Conservation (phyloP, 2,113 vertebrate genomes). For the Perca fluviatilis region DNA sequence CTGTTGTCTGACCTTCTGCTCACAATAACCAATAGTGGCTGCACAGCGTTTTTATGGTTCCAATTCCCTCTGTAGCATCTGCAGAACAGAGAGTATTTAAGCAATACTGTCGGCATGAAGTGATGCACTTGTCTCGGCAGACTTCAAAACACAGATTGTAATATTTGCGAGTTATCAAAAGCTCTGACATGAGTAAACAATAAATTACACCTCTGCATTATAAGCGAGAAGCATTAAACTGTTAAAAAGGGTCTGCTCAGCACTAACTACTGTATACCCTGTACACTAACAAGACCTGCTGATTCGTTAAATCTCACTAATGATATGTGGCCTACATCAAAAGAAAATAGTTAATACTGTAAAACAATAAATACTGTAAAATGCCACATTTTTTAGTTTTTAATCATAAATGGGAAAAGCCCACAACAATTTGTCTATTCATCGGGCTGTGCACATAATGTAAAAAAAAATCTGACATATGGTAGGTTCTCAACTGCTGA, state of each 20-base stretch:
- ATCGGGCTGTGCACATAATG: background rate
- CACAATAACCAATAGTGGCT: slow-evolving; percentile 22
- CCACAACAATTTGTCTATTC: background rate
- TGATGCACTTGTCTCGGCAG: background rate
- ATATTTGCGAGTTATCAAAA: background rate
- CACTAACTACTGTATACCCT: background rate
- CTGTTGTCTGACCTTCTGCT: slow-evolving; percentile 40
- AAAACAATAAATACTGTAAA: background rate
- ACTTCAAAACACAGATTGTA: background rate
- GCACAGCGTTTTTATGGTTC: slow-evolving; percentile 20
- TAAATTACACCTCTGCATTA: background rate
- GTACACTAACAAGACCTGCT: background rate
- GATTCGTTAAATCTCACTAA: background rate
- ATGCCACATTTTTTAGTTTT: background rate
- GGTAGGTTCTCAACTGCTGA: background rate
- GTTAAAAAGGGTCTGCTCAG: background rate
- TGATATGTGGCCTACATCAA: background rate
- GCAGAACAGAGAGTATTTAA: slow-evolving; percentile 22
- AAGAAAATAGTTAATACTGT: background rate
- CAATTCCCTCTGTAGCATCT: slow-evolving; percentile 9
- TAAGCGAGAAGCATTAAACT: background rate
- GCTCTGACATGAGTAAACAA: background rate
- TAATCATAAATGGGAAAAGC: background rate
- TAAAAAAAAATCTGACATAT: background rate
- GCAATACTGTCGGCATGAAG: background rate